Evolutionary conservation across 2,888 invertebrate genomes (phyloP), one percentile per base, ranked within the genome.

Genomic region (Cephonodes hylas): DNA sequence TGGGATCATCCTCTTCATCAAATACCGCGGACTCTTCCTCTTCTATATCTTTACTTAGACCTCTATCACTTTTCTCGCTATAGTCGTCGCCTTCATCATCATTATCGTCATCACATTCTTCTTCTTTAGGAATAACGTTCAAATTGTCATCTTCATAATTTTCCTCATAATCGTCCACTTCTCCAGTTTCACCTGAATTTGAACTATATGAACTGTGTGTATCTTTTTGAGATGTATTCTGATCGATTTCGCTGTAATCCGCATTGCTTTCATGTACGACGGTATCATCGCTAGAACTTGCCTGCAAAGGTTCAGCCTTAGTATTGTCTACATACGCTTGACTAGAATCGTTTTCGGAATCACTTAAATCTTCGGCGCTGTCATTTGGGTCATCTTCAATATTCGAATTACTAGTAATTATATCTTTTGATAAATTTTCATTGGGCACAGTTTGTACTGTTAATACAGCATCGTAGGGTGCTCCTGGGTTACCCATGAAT

Each of bases 391-490:
- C 70, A 63, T 72, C 75, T 62, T 70, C 73, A 38, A 66, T 59
- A 15, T 66, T 64, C n/a, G 64, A 42, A 44, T 69, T 65, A 59
- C 66, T 61, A 61, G 57, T 65, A 44, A 69, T 65, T 57, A 44
- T 31, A 63, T 38, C 63, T 8, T 64, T 60, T 34, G 66, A 62
- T 48, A 63, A 63, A 42, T 53, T 67, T 38, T 76, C 75, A 63
- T 62, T 68, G 3, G 77, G 70, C 42, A 88, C 63, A 38, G 88
- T 90, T 70, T 90, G 80, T 63, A 91, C 70, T 42, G 91, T 89
- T 56, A 92, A 70, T 3, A 91, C 85, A 22, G 87, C 86, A 68
- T 92, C 91, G 60, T 86, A 92, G 6, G 83, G 72, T 5, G 79
- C 78, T 13, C 83, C 86, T 70, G 79, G 70, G 46, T 90, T 90